A percentile compares a stretch with the other conserved stretches of the same genome.
These are phyloP conservation scores for Nebria ingens DNA, from an alignment of 1,140 invertebrate genomes.

Conservation along the genomic window DNA sequence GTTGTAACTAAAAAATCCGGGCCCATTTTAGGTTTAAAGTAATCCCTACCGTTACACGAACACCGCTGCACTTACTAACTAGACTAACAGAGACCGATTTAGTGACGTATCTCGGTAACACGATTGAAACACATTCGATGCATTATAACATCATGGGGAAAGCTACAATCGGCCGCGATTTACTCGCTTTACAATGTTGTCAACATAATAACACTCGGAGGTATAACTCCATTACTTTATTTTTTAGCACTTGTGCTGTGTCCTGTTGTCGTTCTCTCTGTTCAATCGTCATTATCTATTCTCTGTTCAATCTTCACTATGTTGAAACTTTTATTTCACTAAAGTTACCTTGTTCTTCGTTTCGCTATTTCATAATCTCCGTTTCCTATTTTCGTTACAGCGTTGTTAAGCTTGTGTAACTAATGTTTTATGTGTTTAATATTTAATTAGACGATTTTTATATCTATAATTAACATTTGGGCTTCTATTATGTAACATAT, in stretches of 20 bases:
- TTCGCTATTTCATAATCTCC: too few species aligned
- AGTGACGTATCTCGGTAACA: constrained; percentile 42
- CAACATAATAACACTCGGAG: background rate
- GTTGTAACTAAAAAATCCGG: constrained; percentile 11
- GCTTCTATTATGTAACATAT: too few species aligned
- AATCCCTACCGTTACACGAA: constrained; percentile 12
- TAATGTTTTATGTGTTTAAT: too few species aligned
- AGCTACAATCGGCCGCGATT: constrained; percentile 18
- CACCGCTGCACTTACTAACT: constrained; percentile 6
- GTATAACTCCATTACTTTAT: background rate
- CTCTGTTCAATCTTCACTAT: too few species aligned
- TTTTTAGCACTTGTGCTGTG: background rate
- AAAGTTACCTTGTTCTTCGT: too few species aligned
- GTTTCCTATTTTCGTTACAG: too few species aligned
- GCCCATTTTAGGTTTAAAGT: constrained; percentile 17
- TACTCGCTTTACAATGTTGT: background rate
- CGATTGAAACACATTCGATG: constrained; percentile 41
- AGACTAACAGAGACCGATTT: constrained; percentile 19
- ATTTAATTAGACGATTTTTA: too few species aligned
- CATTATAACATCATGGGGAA: constrained; percentile 43
- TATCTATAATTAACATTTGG: too few species aligned
- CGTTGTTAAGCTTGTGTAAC: too few species aligned
- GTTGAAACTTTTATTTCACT: too few species aligned
- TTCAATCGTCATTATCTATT: background rate
- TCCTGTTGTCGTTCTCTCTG: too few species aligned